Evolutionary conservation across 2,113 vertebrate genomes (phyloP).

Genomic region (Plotosus lineatus): DNA sequence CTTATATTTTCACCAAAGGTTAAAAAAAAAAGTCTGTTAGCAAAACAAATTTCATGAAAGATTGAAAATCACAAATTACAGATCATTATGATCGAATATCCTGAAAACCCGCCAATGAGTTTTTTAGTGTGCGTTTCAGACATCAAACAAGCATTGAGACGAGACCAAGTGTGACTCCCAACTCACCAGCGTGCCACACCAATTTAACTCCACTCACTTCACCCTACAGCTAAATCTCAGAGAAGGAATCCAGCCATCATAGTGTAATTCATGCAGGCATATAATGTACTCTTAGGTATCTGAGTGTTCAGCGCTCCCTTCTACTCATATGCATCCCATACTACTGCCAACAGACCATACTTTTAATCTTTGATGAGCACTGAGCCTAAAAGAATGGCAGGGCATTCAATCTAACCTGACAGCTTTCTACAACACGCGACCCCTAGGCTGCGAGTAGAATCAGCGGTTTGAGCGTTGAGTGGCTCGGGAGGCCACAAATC

Average conservation of each 20-base stretch:
- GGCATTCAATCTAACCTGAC: constrained; percentile 50
- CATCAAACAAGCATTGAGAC: background rate
- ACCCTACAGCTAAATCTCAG: background rate
- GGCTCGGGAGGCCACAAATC: constrained; percentile 27
- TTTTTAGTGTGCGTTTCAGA: background rate
- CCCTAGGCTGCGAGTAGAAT: constrained; percentile 36
- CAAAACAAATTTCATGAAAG: background rate
- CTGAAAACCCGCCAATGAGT: background rate
- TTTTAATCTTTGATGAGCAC: constrained; percentile 49
- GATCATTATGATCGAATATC: background rate
- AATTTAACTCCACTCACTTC: background rate
- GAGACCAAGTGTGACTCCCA: background rate
- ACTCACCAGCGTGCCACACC: background rate
- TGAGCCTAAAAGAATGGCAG: constrained; percentile 28
- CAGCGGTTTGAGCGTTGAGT: background rate
- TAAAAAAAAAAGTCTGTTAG: background rate
- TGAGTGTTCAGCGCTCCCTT: background rate
- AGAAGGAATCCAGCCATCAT: background rate
- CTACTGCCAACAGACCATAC: constrained; percentile 26
- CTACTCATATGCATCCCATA: constrained; percentile 11
- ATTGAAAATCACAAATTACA: background rate
- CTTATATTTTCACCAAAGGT: too few species aligned
- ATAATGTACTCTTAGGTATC: background rate
- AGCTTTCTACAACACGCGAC: constrained; percentile 42
- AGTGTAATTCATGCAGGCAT: background rate